phyloP scores from a whole-genome alignment of 2,888 invertebrate genomes.

The Standfussiana lucernea region DNA sequence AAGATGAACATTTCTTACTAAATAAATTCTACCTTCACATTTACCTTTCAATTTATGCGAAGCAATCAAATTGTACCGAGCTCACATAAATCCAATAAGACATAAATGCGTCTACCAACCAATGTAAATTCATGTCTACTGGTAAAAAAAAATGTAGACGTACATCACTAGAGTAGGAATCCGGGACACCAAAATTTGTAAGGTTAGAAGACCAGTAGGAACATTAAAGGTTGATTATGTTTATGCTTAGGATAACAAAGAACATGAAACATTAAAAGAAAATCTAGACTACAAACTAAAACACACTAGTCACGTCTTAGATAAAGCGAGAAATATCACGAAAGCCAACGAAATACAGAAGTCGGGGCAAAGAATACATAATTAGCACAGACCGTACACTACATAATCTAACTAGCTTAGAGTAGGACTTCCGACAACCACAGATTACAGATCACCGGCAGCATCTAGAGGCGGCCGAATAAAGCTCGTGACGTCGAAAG shows the following conservation, averaged over 20 bases:
- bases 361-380: conserved; percentile 26
- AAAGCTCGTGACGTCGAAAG: not conserved
- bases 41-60: not conserved
- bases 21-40: not conserved
- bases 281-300: not conserved
- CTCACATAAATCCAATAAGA: not conserved
- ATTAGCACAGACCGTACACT: conserved; percentile 25
- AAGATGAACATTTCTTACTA: not conserved
- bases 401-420: conserved; percentile 34
- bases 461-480: not conserved
- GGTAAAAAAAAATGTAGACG: not conserved
- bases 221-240: not conserved
- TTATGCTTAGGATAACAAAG: not conserved
- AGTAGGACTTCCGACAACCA: not conserved
- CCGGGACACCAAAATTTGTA: not conserved
- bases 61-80: not conserved
- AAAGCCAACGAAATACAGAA: conserved; percentile 22
- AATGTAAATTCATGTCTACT: not conserved
- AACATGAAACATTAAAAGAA: too few species aligned
- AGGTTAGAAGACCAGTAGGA: not conserved
- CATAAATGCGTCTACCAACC: not conserved
- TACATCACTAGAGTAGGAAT: not conserved
- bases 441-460: not conserved
- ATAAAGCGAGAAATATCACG: conserved; percentile 27
- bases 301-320: conserved; percentile 30